These are phyloP conservation scores for Diplodus sargus DNA, from an alignment of 2,797 vertebrate genomes.

Conservation along the genomic window DNA sequence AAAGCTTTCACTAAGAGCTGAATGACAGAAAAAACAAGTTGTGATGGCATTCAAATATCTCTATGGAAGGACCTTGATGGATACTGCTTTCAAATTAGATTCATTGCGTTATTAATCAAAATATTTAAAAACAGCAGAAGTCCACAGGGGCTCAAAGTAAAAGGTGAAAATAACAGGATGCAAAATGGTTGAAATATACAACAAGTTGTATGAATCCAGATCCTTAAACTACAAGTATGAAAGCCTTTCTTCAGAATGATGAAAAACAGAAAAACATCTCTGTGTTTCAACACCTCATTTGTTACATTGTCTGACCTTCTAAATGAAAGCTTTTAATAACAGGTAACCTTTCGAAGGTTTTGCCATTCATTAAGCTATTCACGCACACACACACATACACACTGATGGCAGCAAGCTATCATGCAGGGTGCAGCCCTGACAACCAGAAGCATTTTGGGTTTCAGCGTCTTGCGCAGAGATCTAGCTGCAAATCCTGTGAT, in stretches of 20 bases:
- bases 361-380: too few species aligned
- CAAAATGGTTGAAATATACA: background rate
- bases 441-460: too few species aligned
- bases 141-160: constrained; percentile 2
- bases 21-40: background rate
- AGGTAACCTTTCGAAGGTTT: too few species aligned
- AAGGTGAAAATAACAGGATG: background rate
- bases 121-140: background rate
- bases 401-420: too few species aligned
- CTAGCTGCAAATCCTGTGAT: too few species aligned
- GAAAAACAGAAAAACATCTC: constrained; percentile 2
- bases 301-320: background rate
- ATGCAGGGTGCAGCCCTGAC: too few species aligned
- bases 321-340: constrained; percentile 12
- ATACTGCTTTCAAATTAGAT: background rate
- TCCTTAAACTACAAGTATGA: background rate
- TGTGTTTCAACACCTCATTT: background rate
- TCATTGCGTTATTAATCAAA: background rate
- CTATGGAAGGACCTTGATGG: background rate
- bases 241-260: constrained; percentile 1
- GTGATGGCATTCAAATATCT: constrained; percentile 1
- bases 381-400: too few species aligned
- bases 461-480: too few species aligned
- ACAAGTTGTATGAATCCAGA: background rate
- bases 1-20: background rate